Percentiles rank a stretch among this genome's conserved stretches.
Conservation (phyloP, 1,140 invertebrate genomes). For the Tetramorium alpestre region DNA sequence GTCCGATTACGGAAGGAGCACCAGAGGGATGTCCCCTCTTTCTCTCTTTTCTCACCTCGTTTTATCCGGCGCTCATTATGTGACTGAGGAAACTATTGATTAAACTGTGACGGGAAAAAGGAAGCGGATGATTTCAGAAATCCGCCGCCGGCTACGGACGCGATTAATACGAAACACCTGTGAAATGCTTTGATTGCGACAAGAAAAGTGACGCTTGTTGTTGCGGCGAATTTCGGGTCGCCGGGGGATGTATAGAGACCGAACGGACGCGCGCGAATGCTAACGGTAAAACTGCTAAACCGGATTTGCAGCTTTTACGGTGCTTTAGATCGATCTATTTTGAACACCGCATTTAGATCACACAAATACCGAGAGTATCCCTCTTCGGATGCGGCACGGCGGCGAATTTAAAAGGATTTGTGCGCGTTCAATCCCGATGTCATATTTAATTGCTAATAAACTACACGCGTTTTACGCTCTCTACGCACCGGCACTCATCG, state of each 20-base stretch:
- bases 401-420: slow-evolving; percentile 31
- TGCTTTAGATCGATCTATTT: neutral
- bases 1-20: neutral
- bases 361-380: neutral
- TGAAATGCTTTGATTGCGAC: slow-evolving; percentile 20
- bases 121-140: slow-evolving; percentile 50
- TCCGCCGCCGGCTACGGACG: slow-evolving; percentile 17
- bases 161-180: slow-evolving; percentile 14
- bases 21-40: neutral
- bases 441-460: slow-evolving; percentile 78
- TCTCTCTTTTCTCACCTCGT: slow-evolving; percentile 12
- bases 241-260: neutral
- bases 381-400: neutral
- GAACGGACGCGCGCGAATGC: neutral
- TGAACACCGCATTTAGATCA: neutral
- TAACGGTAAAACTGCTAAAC: slow-evolving; percentile 15
- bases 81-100: slow-evolving; percentile 47
- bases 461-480: slow-evolving; percentile 22
- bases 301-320: slow-evolving; percentile 9
- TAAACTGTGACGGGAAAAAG: slow-evolving; percentile 24
- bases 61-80: neutral
- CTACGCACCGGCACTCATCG: neutral
- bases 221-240: neutral
- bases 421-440: slow-evolving; percentile 62
- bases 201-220: neutral